Evolutionary conservation across 2,888 invertebrate species (phyloP).

Genomic region (Rotaria macrura): DNA sequence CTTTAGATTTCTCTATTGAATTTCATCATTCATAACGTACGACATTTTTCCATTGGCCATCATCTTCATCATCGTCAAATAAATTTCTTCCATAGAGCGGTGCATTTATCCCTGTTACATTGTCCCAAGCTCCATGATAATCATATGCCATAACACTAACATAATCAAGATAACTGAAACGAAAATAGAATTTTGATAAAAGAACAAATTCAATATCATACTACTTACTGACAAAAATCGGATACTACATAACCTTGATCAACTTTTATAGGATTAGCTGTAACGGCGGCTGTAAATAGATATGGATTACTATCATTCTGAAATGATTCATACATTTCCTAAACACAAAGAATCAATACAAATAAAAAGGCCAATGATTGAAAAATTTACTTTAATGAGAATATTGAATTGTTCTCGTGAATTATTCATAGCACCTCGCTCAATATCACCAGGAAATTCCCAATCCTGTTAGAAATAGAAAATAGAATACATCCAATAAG

Average conservation of each 20-base stretch:
- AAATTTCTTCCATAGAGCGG: conserved; percentile 27
- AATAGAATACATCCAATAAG: too few relatives aligned
- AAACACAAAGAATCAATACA: neutral
- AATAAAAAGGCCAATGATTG: neutral
- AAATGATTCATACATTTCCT: conserved; percentile 25
- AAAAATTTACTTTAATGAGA: neutral
- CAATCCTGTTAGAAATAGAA: conserved; percentile 13
- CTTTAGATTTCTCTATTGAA: neutral
- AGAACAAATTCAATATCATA: too few relatives aligned
- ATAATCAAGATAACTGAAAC: neutral
- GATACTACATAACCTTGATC: conserved; percentile 29
- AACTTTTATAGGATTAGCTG: conserved; percentile 30
- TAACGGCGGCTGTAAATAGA: conserved; percentile 29
- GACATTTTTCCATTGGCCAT: conserved; percentile 33
- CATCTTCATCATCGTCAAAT: neutral
- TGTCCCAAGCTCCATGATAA: conserved; percentile 31
- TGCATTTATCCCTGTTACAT: conserved; percentile 30
- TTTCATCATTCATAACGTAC: neutral
- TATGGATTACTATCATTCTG: conserved; percentile 21
- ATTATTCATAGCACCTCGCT: conserved; percentile 30
- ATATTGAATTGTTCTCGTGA: conserved; percentile 29
- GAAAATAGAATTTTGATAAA: neutral
- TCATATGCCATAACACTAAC: conserved; percentile 34
- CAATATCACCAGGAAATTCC: conserved; percentile 33
- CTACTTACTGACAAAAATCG: conserved; percentile 23